A percentile compares a stretch with the other conserved stretches of the same genome.
These are phyloP conservation scores for Crotalus horridus DNA, from an alignment of 2,113 vertebrate genomes.

Conservation along the genomic window DNA sequence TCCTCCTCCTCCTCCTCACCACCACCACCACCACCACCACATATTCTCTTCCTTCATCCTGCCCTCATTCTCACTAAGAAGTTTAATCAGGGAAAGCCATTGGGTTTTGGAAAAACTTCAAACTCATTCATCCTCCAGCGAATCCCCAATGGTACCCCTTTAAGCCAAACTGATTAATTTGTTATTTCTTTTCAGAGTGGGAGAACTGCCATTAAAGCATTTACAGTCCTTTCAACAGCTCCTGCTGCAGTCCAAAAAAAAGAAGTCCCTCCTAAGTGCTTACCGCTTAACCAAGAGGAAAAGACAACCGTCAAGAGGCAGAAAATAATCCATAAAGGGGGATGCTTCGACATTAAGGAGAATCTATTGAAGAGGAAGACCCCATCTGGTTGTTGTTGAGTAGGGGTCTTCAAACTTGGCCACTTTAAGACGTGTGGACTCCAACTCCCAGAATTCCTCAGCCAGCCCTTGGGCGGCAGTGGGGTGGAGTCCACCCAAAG, in stretches of 20 bases:
- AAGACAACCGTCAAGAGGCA: background rate
- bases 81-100: too few species aligned
- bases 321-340: background rate
- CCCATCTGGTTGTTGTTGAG: background rate
- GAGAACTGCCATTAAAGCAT: background rate
- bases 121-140: background rate
- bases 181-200: background rate
- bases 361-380: background rate
- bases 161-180: background rate
- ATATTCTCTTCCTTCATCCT: background rate
- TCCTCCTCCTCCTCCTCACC: too few species aligned
- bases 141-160: background rate
- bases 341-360: background rate
- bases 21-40: too few species aligned
- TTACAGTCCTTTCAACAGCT: background rate
- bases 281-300: background rate
- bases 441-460: too few species aligned
- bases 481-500: too few species aligned
- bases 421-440: too few species aligned
- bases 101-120: background rate
- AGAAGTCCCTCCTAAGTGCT: background rate
- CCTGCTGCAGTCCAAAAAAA: background rate
- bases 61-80: background rate
- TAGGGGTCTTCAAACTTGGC: too few species aligned
- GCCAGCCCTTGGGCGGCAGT: too few species aligned